Evolutionary conservation across 2,888 invertebrate genomes (phyloP).

Genomic region (Volucella inanis): DNA sequence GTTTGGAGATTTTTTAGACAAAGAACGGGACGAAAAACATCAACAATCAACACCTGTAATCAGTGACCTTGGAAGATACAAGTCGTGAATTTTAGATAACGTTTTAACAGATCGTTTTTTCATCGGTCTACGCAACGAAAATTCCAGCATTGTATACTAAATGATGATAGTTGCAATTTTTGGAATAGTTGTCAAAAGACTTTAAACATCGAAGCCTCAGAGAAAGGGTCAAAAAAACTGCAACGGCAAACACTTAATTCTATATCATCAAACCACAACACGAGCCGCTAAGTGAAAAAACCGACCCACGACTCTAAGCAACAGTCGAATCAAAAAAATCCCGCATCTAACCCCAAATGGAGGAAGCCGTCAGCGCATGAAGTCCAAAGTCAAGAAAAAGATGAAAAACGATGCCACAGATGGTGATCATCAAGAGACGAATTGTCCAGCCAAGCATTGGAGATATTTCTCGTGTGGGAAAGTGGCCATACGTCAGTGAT

Average conservation of each 20-base stretch:
- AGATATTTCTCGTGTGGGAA: constrained; percentile 27
- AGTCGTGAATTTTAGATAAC: too few species aligned
- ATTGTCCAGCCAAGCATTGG: too few species aligned
- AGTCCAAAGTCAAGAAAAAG: constrained; percentile 1
- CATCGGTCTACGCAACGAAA: too few species aligned
- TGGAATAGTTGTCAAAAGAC: constrained; percentile 12
- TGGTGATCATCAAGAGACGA: too few species aligned
- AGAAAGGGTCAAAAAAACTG: constrained; percentile 28
- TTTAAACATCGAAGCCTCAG: constrained; percentile 5
- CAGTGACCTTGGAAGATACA: too few species aligned
- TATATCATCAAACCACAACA: neutral
- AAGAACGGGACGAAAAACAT: constrained; percentile 4
- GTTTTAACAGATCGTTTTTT: too few species aligned
- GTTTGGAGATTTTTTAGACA: constrained; percentile 30
- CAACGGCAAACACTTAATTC: constrained; percentile 14
- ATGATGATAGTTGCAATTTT: constrained; percentile 5
- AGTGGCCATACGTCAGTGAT: too few species aligned
- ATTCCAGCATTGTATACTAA: too few species aligned
- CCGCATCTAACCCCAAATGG: constrained; percentile 1
- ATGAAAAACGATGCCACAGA: constrained; percentile 14
- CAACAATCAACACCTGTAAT: neutral
- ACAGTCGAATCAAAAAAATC: constrained; percentile 9
- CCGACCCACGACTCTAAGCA: too few species aligned
- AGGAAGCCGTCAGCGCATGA: neutral
- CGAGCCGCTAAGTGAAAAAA: constrained; percentile 1